Evolutionary conservation across 2,797 vertebrate genomes (phyloP), one percentile per base, ranked within the genome.

Genomic region (Hyperoplus lanceolatus): DNA sequence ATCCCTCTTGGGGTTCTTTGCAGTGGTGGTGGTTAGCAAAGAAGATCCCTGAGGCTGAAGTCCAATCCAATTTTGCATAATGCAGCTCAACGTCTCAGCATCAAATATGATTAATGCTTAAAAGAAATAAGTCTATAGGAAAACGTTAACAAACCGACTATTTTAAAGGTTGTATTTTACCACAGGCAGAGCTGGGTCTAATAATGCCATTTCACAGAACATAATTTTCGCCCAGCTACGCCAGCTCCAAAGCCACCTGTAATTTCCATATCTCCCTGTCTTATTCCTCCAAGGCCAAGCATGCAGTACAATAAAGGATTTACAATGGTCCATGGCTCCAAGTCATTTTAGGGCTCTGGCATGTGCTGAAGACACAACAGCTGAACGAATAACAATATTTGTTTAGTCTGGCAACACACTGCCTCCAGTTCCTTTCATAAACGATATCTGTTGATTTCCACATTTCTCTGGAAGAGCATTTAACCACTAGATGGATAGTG

Each of bases 231-330:
- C 72, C 58, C 71, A 63, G 63, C 39, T 29, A 36, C 8, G 62
- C 71, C 75, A 83, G 69, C 65, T 82, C 60, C 45, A 86, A 89
- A 90, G 63, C 75, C 86, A 81, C 74, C 58, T 56, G 82, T 87
- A 84, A 92, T 81, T 89, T 88, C 90, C 81, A 77, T 62, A 82
- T 80, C 87, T 92, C 84, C 85, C 60, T 70, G 21, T 79, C 81
- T 86, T 73, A 75, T 87, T 76, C 68, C 54, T 81, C 57, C 15
- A 16, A 58, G 59, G 79, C 80, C 70, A 84, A 87, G 67, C 53
- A 38, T 61, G 84, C 78, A 87, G 90, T 85, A 87, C 8, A 16
- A 84, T 87, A 71, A 78, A 16, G 77, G 81, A 91, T 91, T 90
- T 90, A 86, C 56, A 67, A 63, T 1, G 3, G 65, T 67, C 68